Conservation (phyloP, 2,797 vertebrate species). For the Tenualosa thibaudeaui region DNA sequence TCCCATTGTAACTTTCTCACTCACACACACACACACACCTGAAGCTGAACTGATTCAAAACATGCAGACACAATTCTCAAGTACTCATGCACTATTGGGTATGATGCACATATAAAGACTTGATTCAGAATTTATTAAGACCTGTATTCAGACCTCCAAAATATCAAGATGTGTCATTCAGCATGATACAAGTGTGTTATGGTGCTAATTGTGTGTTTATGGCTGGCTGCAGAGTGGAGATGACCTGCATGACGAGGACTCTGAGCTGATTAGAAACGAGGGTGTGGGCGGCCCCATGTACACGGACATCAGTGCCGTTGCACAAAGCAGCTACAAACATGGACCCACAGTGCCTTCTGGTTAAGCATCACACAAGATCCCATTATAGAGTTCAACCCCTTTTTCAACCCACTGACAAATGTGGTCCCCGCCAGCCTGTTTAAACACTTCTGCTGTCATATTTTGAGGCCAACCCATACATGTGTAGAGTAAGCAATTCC, state of each 20-base stretch:
- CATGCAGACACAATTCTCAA: too few relatives aligned
- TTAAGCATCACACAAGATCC: background rate
- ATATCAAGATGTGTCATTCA: too few relatives aligned
- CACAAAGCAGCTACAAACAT: conserved; percentile 53
- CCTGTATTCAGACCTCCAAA: too few relatives aligned
- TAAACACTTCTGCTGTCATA: conserved; percentile 72
- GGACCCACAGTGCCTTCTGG: conserved; percentile 6
- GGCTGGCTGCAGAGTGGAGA: conserved; percentile 82
- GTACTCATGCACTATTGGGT: too few relatives aligned
- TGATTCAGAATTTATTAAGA: too few relatives aligned
- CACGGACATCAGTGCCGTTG: conserved; percentile 85
- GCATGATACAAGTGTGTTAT: background rate
- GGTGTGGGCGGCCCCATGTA: conserved; percentile 83
- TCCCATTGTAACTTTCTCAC: background rate
- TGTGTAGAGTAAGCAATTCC: background rate
- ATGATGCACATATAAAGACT: too few relatives aligned
- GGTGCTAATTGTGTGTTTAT: background rate
- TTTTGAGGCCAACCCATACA: conserved; percentile 52
- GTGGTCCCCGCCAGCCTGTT: conserved; percentile 64
- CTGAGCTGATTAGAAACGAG: conserved; percentile 89
- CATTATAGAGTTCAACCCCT: background rate
- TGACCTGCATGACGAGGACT: conserved; percentile 87
- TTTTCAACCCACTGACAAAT: conserved; percentile 29
- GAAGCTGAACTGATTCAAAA: too few relatives aligned
- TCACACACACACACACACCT: background rate